These are phyloP conservation scores for Dicycla oo DNA, from an alignment of 2,888 invertebrate species.

Conservation along the genomic window DNA sequence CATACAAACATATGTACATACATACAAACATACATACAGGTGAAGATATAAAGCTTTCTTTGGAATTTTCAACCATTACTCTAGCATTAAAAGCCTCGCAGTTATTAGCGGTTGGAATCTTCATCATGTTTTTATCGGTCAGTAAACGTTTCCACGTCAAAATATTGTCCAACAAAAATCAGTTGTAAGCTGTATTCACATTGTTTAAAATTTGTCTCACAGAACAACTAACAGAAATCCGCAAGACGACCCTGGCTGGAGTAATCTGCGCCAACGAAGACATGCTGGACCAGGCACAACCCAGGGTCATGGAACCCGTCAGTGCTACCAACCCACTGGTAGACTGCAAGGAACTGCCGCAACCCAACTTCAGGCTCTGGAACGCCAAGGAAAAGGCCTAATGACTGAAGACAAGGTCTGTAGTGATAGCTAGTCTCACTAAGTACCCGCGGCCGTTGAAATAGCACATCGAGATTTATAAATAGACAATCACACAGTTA, in stretches of 20 bases:
- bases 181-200: not conserved
- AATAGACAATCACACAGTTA: not conserved
- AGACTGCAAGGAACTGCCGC: conserved; percentile 91
- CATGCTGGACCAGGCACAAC: conserved; percentile 91
- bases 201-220: conserved; percentile 33
- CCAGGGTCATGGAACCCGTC: conserved; percentile 92
- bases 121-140: too few relatives aligned
- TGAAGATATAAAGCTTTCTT: too few relatives aligned
- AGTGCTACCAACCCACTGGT: conserved; percentile 91
- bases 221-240: conserved; percentile 95
- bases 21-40: too few relatives aligned
- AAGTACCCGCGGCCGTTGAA: not conserved
- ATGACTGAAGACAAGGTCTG: not conserved
- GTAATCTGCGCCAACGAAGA: conserved; percentile 95
- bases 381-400: conserved; percentile 56
- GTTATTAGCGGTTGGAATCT: too few relatives aligned
- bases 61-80: too few relatives aligned
- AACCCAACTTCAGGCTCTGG: conserved; percentile 91
- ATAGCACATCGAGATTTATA: not conserved
- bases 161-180: not conserved
- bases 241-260: conserved; percentile 93
- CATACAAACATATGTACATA: too few relatives aligned
- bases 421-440: conserved; percentile 42
- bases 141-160: too few relatives aligned
- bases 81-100: too few relatives aligned